Evolutionary conservation across 2,888 invertebrate genomes (phyloP), one percentile per base, ranked within the genome.

Genomic region (Deilephila elpenor): DNA sequence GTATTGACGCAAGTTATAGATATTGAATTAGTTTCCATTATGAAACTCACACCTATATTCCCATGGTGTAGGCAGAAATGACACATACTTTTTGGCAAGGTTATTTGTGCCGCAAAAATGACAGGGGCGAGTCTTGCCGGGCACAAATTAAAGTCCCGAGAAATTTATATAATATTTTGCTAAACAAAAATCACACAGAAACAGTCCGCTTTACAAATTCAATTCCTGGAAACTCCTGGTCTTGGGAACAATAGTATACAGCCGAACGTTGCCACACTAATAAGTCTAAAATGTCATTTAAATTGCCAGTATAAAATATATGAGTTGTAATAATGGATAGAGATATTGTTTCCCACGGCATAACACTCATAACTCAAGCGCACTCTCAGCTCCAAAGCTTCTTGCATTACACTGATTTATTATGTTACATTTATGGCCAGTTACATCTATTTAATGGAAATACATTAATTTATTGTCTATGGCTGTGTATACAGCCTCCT

Each of bases 331-430:
- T 64, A 64, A n/a, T 34, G 61, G 61, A 5, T 11, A 20, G 56
- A 56, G n/a, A 56, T 64, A 37, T 64, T 37, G 37, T 64, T 64
- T 64, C 64, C 64, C 64, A 64, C 64, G 64, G 8, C 64, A 7
- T 37, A n/a, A 20, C 37, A 64, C 6, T 64, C 34, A 64, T 64
- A 64, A 64, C 64, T 64, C 64, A 44, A 20, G n/a, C 37, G 64
- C 56, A 56, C 56, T 56, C 56, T n/a, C 44, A 44, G 34, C 8
- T 34, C 64, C 19, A 64, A 37, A 37, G 37, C 64, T 64, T 64
- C 64, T 64, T 64, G 20, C 64, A 64, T 64, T 64, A 37, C 64
- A 37, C 64, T 64, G 64, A 64, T 64, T 64, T 64, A 64, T 64
- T 37, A 64, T n/a, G 34, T 62, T 61, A 62, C 62, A n/a, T 62